Conservation (phyloP, 2,797 vertebrate species). For the Apogon hyalosoma region DNA sequence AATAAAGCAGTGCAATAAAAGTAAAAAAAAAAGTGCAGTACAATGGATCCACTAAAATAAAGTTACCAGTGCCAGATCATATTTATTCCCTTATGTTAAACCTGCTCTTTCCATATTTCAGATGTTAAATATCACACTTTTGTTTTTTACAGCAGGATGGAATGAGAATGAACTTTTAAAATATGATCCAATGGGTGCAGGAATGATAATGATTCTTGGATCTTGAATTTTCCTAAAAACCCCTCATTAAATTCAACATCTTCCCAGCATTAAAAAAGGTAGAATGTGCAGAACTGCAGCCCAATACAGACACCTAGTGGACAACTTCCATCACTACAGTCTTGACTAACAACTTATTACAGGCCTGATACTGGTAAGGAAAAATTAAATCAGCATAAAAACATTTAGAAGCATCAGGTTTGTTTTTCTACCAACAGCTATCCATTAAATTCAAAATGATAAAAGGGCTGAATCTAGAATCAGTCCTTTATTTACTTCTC, state of each 20-base stretch:
- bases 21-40: slow-evolving; percentile 2
- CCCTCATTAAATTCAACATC: neutral
- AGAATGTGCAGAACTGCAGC: neutral
- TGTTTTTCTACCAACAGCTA: too few species aligned
- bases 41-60: neutral
- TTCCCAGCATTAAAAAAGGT: neutral
- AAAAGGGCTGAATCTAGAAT: too few species aligned
- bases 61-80: neutral
- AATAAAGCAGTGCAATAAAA: slow-evolving; percentile 3
- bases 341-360: neutral
- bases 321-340: slow-evolving; percentile 35
- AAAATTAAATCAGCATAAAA: neutral
- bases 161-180: too few species aligned
- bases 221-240: neutral
- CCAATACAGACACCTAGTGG: slow-evolving; percentile 58
- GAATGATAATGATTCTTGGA: too few species aligned
- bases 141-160: too few species aligned
- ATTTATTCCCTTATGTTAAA: neutral
- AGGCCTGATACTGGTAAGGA: neutral
- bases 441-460: too few species aligned
- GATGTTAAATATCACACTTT: too few species aligned
- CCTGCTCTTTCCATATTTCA: neutral
- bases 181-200: too few species aligned
- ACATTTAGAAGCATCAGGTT: too few species aligned
- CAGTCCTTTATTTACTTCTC: too few species aligned